A percentile compares a stretch with the other conserved stretches of the same genome.
Conservation (phyloP, 1,140 invertebrate genomes). For the Drosophila truncata region DNA sequence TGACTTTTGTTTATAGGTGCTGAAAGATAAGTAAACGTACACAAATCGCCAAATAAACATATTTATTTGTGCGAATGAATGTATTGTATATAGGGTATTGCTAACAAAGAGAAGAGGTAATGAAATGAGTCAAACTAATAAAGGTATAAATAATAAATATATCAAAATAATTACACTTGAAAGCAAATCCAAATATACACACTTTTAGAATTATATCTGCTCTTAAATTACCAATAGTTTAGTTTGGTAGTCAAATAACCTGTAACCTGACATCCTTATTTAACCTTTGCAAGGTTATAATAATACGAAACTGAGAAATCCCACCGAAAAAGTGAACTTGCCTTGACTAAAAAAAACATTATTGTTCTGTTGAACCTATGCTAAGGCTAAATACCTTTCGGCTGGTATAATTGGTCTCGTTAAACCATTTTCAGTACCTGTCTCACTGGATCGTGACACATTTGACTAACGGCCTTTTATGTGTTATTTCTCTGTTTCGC, state of each 20-base stretch:
- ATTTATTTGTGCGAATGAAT: background rate
- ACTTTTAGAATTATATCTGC: background rate
- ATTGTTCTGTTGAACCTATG: slow-evolving; percentile 8
- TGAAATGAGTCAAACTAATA: background rate
- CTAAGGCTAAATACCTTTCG: background rate
- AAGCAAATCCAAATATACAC: accelerated
- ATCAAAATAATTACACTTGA: too few relatives aligned
- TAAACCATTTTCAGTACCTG: slow-evolving; percentile 30
- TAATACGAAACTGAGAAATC: background rate
- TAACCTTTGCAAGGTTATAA: slow-evolving; percentile 1
- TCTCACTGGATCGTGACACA: slow-evolving; percentile 50
- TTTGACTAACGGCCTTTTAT: slow-evolving; percentile 42
- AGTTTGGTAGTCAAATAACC: background rate
- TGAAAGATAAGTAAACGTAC: slow-evolving; percentile 29
- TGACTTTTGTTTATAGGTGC: slow-evolving; percentile 53
- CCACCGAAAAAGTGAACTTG: background rate
- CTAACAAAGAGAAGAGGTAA: background rate
- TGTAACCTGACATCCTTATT: background rate
- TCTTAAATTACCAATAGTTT: background rate
- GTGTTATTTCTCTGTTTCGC: slow-evolving; percentile 2
- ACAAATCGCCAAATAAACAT: slow-evolving; percentile 41
- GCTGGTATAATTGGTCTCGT: slow-evolving; percentile 24
- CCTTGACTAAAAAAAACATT: slow-evolving; percentile 1
- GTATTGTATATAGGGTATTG: slow-evolving; percentile 4
- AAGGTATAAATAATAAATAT: background rate